phyloP scores from a whole-genome alignment of 2,888 invertebrate species.

The Ligdia adustata region DNA sequence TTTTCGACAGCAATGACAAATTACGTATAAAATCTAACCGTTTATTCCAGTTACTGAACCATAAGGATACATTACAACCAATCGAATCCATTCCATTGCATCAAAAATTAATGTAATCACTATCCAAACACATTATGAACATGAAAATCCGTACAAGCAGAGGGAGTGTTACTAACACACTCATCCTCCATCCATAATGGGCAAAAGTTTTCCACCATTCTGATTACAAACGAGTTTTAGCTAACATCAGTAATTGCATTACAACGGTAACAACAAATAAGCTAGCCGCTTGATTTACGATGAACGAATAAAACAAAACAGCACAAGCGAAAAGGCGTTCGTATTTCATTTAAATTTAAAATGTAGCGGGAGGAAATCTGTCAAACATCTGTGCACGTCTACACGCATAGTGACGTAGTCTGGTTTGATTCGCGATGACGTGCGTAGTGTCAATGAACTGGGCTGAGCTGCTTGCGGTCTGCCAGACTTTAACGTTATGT shows the following conservation, averaged over 20 bases:
- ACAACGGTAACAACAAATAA: conserved; percentile 23
- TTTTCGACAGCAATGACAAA: too few relatives aligned
- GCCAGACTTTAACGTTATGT: too few relatives aligned
- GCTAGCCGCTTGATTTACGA: conserved; percentile 15
- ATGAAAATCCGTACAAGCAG: neutral
- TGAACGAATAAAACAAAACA: conserved; percentile 12
- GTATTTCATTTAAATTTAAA: conserved; percentile 24
- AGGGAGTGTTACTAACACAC: neutral
- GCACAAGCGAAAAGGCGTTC: conserved; percentile 15
- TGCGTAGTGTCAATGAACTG: too few relatives aligned
- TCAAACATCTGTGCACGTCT: too few relatives aligned
- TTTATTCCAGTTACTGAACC: too few relatives aligned
- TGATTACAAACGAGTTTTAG: neutral
- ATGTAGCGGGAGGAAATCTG: conserved; percentile 9
- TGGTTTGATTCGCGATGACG: too few relatives aligned
- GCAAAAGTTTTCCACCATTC: neutral
- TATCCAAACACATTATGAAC: neutral
- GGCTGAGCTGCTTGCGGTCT: too few relatives aligned
- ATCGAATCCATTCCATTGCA: neutral
- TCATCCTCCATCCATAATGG: neutral
- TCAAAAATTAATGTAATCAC: neutral
- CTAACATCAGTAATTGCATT: conserved; percentile 15
- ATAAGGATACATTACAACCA: too few relatives aligned
- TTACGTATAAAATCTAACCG: too few relatives aligned
- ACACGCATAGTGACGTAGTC: too few relatives aligned